phyloP scores from a whole-genome alignment of 2,888 invertebrate species.

The Polydrusus cervinus region DNA sequence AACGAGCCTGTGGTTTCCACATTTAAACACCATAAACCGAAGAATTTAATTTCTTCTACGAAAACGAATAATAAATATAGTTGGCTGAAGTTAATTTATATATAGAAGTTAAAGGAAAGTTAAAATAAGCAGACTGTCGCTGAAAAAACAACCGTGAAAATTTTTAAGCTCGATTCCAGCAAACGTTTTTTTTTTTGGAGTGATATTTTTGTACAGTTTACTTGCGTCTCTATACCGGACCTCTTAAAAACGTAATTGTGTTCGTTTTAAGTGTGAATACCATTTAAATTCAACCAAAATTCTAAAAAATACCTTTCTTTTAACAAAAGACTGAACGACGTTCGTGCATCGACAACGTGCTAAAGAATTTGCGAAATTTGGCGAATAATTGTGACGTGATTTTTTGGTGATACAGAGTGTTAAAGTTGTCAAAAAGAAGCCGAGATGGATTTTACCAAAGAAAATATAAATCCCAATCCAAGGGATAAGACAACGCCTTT shows the following conservation, averaged over 20 bases:
- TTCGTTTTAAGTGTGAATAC: background rate
- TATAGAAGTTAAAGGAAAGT: background rate
- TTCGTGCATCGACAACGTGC: background rate
- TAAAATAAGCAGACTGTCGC: constrained; percentile 30
- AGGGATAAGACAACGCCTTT: constrained; percentile 71
- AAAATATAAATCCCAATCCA: constrained; percentile 73
- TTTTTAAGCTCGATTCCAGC: background rate
- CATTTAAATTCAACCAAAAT: background rate
- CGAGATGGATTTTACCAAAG: constrained; percentile 72
- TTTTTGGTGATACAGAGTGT: constrained; percentile 11
- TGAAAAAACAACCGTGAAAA: background rate
- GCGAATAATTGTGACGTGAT: constrained; percentile 6
- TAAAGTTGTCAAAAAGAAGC: background rate
- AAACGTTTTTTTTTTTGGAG: no score
- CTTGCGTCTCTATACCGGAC: background rate
- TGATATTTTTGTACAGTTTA: no score
- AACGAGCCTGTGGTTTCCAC: constrained; percentile 13
- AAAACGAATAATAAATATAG: constrained; percentile 17
- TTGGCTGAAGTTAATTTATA: constrained; percentile 1
- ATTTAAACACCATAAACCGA: constrained; percentile 11
- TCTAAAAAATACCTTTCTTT: background rate
- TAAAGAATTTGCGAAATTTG: constrained; percentile 12
- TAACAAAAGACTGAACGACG: background rate
- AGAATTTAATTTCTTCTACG: constrained; percentile 21
- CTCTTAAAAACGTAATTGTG: background rate